Base-by-base conservation (phyloP, 2,888 invertebrate genomes). In the Boloria selene region DNA sequence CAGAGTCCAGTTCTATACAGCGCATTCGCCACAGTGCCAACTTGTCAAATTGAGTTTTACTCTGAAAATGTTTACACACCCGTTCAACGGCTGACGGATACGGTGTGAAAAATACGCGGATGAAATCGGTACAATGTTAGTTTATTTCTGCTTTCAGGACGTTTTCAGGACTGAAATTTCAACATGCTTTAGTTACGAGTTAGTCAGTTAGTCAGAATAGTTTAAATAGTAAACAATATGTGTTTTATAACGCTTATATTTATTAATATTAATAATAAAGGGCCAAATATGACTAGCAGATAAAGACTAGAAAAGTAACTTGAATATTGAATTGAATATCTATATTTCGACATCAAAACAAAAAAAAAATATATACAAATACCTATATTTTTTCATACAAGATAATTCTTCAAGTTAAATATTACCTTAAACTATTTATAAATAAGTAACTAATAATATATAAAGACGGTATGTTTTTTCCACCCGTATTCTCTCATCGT, bases 41-140 rank as follows among this genome's bases (percentile, higher is more conserved):
- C 47, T 62, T 62, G 55, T 55, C 62, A 62, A 62, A 62, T 62
- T 45, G 54, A 62, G 49, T 62, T 62, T 62, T 38, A 62, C 54
- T 62, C 54, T 49, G 38, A 62, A 62, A 62, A 62, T 62, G 62
- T 62, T 49, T 62, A 62, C 55, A 55, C 62, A 38, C 55, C 55
- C 45, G 47, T 55, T 54, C 54, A 49, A 55, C 54, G 62, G 49
- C 22, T 62, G 62, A 62, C 49, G 54, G 16, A 62, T 55, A 49
- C 18, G 13, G 31, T 3, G n/a, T 5, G 49, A 38, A 47, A 47
- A 31, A 55, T 49, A 62, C 54, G 62, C 14, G 4, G 13, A 13
- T 13, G 31, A 4, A 62, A 31, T 18, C 14, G 45, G 17, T 54
- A 31, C 18, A 16, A 13, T n/a, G n/a, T n/a, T n/a, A 22, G 4